Evolutionary conservation across 2,797 vertebrate genomes (phyloP).

Genomic region (Mus minutoides): DNA sequence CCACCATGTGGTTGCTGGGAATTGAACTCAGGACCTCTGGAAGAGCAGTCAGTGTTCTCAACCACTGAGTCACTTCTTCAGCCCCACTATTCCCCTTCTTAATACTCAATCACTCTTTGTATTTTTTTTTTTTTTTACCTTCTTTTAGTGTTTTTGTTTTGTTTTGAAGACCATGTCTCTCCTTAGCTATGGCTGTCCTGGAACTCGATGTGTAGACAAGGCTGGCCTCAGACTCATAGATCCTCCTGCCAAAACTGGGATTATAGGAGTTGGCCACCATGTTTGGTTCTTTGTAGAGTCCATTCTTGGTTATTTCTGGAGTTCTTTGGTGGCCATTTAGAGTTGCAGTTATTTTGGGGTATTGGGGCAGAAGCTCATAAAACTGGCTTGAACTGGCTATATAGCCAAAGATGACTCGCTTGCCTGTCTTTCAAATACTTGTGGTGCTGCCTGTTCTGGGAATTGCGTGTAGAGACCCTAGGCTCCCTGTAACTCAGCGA

Average conservation of each 20-base stretch:
- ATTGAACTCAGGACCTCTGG: neutral
- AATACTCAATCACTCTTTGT: neutral
- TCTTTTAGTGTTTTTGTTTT: neutral
- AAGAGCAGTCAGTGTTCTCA: neutral
- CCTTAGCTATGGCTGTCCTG: neutral
- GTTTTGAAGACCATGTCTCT: neutral
- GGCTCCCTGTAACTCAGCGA: neutral
- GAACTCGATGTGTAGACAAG: neutral
- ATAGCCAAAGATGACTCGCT: neutral
- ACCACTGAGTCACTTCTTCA: neutral
- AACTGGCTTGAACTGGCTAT: neutral
- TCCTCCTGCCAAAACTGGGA: neutral
- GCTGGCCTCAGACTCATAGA: neutral
- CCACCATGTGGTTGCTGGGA: neutral
- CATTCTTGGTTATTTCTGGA: neutral
- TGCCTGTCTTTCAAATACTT: neutral
- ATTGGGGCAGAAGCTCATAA: neutral
- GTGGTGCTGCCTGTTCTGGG: neutral
- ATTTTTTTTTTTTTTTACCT: neutral
- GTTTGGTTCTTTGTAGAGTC: neutral
- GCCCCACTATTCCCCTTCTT: neutral
- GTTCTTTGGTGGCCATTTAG: neutral
- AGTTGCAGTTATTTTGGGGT: neutral
- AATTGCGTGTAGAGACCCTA: neutral
- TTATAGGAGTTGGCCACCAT: neutral